A percentile compares a stretch with the other conserved stretches of the same genome.
phyloP scores from a whole-genome alignment of 2,888 invertebrate species.

The Chalcosyrphus nemorum region DNA sequence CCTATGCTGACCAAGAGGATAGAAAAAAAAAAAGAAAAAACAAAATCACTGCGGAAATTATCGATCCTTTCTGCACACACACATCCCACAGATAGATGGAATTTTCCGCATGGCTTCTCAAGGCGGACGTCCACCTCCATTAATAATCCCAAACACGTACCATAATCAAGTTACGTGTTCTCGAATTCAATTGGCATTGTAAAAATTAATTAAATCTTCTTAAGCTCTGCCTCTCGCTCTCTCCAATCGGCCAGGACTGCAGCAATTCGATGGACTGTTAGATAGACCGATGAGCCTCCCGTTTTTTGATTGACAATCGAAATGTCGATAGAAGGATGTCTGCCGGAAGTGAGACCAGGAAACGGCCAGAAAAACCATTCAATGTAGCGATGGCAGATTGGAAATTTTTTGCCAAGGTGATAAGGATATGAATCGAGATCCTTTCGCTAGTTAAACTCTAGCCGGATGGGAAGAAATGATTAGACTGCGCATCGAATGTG shows the following conservation, averaged over 20 bases:
- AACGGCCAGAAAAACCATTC: slow-evolving; percentile 40
- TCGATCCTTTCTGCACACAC: slow-evolving; percentile 44
- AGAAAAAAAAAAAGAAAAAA: not conserved
- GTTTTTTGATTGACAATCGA: slow-evolving; percentile 69
- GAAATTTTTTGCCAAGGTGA: slow-evolving; percentile 58
- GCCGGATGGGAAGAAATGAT: slow-evolving; percentile 51
- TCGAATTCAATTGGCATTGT: slow-evolving; percentile 73
- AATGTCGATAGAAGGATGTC: slow-evolving; percentile 42
- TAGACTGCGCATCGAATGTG: slow-evolving; percentile 60
- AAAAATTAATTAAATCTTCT: slow-evolving; percentile 73
- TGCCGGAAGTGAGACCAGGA: slow-evolving; percentile 53
- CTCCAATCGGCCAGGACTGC: slow-evolving; percentile 53
- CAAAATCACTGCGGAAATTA: slow-evolving; percentile 71
- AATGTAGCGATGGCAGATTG: slow-evolving; percentile 52
- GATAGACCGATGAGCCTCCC: slow-evolving; percentile 45
- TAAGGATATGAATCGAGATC: slow-evolving; percentile 56
- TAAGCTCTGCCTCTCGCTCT: slow-evolving; percentile 59
- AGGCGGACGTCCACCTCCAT: slow-evolving; percentile 40
- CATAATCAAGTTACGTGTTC: slow-evolving; percentile 73
- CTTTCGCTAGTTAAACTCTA: slow-evolving; percentile 25
- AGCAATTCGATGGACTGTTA: slow-evolving; percentile 14
- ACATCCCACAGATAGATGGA: slow-evolving; percentile 30
- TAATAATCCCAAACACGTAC: slow-evolving; percentile 70
- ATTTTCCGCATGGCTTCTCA: slow-evolving; percentile 65
- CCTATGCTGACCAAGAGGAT: slow-evolving; percentile 30